Evolutionary conservation across 2,888 invertebrate genomes (phyloP).

Genomic region (Microplitis manilae): DNA sequence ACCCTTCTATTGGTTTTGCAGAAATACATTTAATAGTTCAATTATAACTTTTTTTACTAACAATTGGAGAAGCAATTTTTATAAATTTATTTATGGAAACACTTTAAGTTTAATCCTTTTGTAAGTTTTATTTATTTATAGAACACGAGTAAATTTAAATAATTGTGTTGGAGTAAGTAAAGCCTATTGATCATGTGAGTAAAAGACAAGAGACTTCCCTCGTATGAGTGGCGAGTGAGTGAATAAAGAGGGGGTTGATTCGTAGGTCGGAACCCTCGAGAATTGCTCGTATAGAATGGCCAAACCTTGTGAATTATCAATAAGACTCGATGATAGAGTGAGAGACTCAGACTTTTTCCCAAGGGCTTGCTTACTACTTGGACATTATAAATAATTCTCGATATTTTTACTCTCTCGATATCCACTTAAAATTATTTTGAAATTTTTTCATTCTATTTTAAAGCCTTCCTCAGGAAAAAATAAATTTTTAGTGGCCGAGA

Average conservation of each 20-base stretch:
- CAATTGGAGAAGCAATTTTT: not conserved
- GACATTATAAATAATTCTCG: conserved; percentile 66
- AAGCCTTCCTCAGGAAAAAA: conserved; percentile 19
- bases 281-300: conserved; percentile 48
- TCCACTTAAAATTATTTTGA: conserved; percentile 26
- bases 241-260: conserved; percentile 13
- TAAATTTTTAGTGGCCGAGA: not conserved
- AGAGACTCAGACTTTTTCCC: conserved; percentile 55
- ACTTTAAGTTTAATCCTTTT: not conserved
- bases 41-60: not conserved
- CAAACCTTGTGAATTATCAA: conserved; percentile 68
- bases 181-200: conserved; percentile 14
- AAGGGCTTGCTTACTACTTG: conserved; percentile 47
- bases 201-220: not conserved
- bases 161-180: not conserved
- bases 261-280: conserved; percentile 40
- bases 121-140: not conserved
- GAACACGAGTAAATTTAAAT: not conserved
- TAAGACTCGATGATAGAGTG: conserved; percentile 61
- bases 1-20: not conserved
- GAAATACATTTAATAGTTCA: not conserved
- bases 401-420: conserved; percentile 38
- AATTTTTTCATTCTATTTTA: not conserved
- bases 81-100: not conserved
- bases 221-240: not conserved